Conservation (phyloP, 2,113 vertebrate genomes). For the Spilogale gracilis region DNA sequence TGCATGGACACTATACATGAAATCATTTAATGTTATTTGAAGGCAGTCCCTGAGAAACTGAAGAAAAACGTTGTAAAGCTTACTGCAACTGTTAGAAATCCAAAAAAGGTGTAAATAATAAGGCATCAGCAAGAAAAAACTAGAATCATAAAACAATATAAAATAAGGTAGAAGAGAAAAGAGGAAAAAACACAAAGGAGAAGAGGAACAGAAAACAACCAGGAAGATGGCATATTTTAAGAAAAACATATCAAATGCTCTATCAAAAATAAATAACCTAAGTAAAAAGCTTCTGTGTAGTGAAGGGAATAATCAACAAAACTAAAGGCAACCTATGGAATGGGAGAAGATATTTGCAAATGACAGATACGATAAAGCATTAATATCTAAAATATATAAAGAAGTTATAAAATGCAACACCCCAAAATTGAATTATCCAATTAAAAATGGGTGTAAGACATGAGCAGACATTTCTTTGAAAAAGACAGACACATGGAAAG, state of each 20-base stretch:
- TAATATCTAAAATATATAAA: background rate
- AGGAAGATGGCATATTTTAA: background rate
- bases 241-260: background rate
- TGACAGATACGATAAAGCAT: background rate
- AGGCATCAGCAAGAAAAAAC: background rate
- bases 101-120: background rate
- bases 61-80: background rate
- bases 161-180: background rate
- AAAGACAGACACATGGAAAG: background rate
- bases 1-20: background rate
- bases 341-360: background rate
- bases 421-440: background rate
- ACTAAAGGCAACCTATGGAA: background rate
- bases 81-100: background rate
- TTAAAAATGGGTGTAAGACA: background rate
- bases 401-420: background rate
- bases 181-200: background rate
- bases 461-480: background rate
- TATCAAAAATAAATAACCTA: background rate
- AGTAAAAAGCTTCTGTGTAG: background rate
- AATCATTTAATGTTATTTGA: background rate
- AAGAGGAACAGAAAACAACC: background rate
- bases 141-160: background rate
- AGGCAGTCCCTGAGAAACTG: background rate
- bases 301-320: background rate